Evolutionary conservation across 2,888 invertebrate genomes (phyloP), one percentile per base, ranked within the genome.

Genomic region (Chouioia cunea): DNA sequence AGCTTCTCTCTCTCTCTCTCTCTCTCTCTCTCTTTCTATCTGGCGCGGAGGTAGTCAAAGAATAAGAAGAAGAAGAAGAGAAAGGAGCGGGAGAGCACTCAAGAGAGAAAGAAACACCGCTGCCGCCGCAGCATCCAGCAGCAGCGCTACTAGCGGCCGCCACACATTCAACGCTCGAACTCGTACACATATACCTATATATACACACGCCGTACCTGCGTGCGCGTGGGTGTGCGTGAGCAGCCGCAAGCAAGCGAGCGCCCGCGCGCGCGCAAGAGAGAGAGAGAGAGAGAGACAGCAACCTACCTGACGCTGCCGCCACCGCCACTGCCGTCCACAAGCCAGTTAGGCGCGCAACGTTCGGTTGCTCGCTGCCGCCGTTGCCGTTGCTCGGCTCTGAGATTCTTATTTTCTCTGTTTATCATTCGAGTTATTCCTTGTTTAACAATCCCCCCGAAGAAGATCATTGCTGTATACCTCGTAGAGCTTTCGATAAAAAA

Each of bases 1-100:
- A 85, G 82, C 81, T 77, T 88, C 73, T 83, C 88, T 78, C 74
- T 88, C 77, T 81, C 88, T 79, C 88, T 85, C 88, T 89, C 88
- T 85, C 89, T 88, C 91, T 79, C 89, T 90, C 84, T 88, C 91
- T 83, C 86, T 89, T 75, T 62, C 72, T 71, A 69, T 74, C 65
- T 23, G 43, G 65, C 89, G 88, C 74, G 87, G 84, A 65, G 73
- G 67, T 44, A 86, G 86, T 78, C 82, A 87, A 36, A 36, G 36
- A 76, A 86, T 87, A 27, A 23, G 69, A 62, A 73, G 78, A 47
- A 76, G 79, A 23, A 80, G 81, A 59, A 68, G 74, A 76, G 73
- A 73, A 70, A 77, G 75, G 58, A 56, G 60, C 71, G 73, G 53
- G 71, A 67, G 70, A 75, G 27, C 22, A 50, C 47, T 48, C 73